phyloP scores from a whole-genome alignment of 2,797 vertebrate genomes.

The Micrastur ruficollis region DNA sequence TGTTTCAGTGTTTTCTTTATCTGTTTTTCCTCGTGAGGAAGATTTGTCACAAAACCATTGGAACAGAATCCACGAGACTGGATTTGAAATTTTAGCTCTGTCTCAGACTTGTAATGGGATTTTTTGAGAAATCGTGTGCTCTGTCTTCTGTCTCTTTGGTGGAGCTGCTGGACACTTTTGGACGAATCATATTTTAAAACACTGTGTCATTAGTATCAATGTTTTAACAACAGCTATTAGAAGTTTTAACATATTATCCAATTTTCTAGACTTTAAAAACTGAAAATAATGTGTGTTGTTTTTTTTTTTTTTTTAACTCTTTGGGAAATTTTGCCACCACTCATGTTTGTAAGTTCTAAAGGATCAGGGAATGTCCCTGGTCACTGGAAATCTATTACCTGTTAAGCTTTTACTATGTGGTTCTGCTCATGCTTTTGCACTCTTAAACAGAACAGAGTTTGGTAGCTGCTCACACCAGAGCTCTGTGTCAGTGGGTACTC shows the following conservation, averaged over 20 bases:
- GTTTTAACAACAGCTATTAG: background rate
- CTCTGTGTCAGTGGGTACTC: background rate
- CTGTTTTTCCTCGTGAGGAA: background rate
- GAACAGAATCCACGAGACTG: background rate
- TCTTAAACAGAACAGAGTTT: background rate
- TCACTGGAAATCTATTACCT: background rate
- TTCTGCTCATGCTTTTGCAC: background rate
- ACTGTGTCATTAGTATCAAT: accelerated
- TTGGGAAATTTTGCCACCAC: background rate
- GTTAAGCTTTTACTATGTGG: accelerated
- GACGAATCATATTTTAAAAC: background rate
- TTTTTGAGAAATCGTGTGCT: background rate
- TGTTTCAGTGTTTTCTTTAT: background rate
- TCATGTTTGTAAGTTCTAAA: background rate
- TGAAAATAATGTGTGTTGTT: background rate
- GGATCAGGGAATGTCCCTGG: background rate
- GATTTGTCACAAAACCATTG: background rate
- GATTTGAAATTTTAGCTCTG: background rate
- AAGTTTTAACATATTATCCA: background rate
- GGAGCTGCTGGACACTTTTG: background rate
- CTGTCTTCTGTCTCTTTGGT: background rate
- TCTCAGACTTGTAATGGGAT: background rate
- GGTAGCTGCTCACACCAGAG: background rate
- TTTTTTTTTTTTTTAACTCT: accelerated
- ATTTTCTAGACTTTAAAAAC: background rate